Evolutionary conservation across 1,140 invertebrate species (phyloP).

Genomic region (Danaus plexippus): DNA sequence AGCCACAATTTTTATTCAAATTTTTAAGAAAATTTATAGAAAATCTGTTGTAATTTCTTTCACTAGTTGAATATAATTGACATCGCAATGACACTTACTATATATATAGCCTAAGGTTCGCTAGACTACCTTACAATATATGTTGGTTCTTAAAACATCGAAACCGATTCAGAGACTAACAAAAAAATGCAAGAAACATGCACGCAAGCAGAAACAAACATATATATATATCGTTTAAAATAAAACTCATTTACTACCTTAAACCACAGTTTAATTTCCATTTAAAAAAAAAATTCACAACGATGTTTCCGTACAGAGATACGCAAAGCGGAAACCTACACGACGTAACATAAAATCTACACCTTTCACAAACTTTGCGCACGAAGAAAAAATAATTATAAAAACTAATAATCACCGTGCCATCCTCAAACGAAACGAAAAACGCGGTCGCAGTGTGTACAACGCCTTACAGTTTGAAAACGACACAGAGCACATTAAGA

Average conservation of each 20-base stretch:
- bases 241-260: conserved; percentile 36
- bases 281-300: conserved; percentile 27
- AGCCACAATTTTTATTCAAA: conserved; percentile 18
- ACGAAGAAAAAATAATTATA: conserved; percentile 22
- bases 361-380: conserved; percentile 12
- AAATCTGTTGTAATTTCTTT: conserved; percentile 52
- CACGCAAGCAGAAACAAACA: conserved; percentile 39
- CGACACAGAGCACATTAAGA: conserved; percentile 49
- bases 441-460: not conserved
- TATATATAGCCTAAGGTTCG: conserved; percentile 53
- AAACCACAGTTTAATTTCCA: conserved; percentile 33
- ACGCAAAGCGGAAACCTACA: conserved; percentile 2
- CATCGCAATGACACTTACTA: conserved; percentile 69
- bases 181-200: conserved; percentile 29
- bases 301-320: conserved; percentile 21
- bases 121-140: conserved; percentile 61
- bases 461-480: conserved; percentile 34
- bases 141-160: conserved; percentile 54
- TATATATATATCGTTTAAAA: conserved; percentile 21
- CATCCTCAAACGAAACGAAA: conserved; percentile 34
- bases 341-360: conserved; percentile 16
- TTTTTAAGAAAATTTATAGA: conserved; percentile 60
- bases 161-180: conserved; percentile 15
- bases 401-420: conserved; percentile 35
- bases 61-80: conserved; percentile 70